Evolutionary conservation across 2,113 vertebrate genomes (phyloP), one percentile per base, ranked within the genome.

Genomic region (Turdus rufiventris): DNA sequence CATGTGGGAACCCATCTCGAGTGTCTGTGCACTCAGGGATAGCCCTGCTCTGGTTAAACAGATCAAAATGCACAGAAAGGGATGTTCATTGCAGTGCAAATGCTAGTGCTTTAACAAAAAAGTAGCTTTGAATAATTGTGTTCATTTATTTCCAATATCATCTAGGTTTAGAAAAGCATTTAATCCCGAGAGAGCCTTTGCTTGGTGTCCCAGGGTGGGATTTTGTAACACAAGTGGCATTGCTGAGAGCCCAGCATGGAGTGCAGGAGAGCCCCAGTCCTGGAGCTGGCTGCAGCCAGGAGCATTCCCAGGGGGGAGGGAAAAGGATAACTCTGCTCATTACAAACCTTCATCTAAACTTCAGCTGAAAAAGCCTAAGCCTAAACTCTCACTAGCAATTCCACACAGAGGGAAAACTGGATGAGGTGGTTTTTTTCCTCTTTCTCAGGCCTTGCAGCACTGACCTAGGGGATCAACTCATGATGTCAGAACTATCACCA

Each of bases 81-180:
- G 29, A 60, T 62, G 61, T 23, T 75, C 23, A 82, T 83, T 76
- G 82, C 76, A 74, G 57, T 58, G 65, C 26, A 88, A 96, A 93
- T 88, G 60, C 42, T 89, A 53, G 67, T 86, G 81, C 47, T 80
- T 82, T 85, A 50, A 88, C 29, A 43, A 62, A 82, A 73, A 94
- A 88, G 17, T 80, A 83, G 62, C 50, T 91, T 93, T 93, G 79
- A 88, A 50, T 85, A 88, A 76, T 70, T 31, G 80, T 63, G 47
- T 20, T 67, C 79, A 83, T 77, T 88, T 76, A 81, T 93, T 91
- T 84, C 51, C 63, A 79, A 38, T 53, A 83, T 67, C 57, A 42
- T 56, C 34, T 38, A 25, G 24, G 25, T 36, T 50, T 79, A 50
- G 57, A 67, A 88, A 42, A 90, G 10, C 42, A n/a, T 66, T 85